Percentiles rank a stretch among this genome's conserved stretches.
Evolutionary conservation across 2,797 vertebrate genomes (phyloP).

Genomic region (Neopelma chrysocephalum): DNA sequence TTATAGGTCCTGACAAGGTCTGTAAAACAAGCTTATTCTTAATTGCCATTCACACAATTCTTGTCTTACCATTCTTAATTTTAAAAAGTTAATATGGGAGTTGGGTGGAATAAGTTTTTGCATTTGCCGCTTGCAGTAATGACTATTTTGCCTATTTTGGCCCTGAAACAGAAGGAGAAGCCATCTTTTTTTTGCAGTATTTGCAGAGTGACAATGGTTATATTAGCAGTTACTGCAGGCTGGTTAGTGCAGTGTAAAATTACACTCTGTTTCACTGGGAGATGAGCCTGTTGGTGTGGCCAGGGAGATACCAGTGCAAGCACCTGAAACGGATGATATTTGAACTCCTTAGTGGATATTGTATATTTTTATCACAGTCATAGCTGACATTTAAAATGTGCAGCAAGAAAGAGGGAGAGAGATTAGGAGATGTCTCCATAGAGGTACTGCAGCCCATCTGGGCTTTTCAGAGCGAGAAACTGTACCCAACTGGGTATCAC

Average conservation of each 20-base stretch:
- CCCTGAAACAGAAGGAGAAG: not conserved
- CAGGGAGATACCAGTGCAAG: not conserved
- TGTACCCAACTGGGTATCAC: not conserved
- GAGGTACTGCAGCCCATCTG: not conserved
- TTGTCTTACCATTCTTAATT: not conserved
- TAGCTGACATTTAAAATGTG: constrained; percentile 3
- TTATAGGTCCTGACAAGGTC: not conserved
- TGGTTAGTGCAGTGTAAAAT: not conserved
- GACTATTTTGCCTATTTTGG: not conserved
- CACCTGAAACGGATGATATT: not conserved
- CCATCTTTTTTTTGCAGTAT: not conserved
- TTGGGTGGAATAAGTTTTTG: not conserved
- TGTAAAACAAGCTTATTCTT: not conserved
- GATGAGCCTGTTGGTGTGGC: not conserved
- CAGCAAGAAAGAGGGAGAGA: not conserved
- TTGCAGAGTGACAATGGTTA: not conserved
- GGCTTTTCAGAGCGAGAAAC: not conserved
- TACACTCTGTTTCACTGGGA: not conserved
- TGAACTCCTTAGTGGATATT: not conserved
- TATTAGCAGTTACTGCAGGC: not conserved
- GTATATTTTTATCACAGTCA: not conserved
- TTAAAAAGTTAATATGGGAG: not conserved
- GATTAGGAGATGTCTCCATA: not conserved
- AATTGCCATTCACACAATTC: not conserved
- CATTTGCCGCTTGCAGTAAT: not conserved